phyloP scores from a whole-genome alignment of 1,140 invertebrate genomes.

The Pogonus chalceus region DNA sequence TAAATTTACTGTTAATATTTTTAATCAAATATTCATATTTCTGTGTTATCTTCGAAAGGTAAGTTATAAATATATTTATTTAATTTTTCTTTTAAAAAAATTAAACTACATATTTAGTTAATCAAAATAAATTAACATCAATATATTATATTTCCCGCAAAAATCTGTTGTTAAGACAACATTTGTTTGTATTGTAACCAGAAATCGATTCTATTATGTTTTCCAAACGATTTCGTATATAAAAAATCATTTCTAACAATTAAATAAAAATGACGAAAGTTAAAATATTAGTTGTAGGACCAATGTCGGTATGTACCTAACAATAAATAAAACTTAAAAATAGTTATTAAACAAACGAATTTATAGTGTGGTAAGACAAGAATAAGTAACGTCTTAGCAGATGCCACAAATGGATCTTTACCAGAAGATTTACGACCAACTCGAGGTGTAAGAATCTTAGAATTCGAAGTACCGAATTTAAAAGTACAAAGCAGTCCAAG shows the following conservation, averaged over 20 bases:
- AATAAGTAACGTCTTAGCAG: conserved; percentile 14
- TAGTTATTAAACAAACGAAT: conserved; percentile 5
- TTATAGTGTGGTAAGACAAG: conserved; percentile 16
- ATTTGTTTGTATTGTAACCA: too few relatives aligned
- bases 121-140: neutral
- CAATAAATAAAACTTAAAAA: neutral
- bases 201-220: conserved; percentile 3
- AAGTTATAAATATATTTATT: too few relatives aligned
- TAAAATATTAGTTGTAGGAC: conserved; percentile 13
- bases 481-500: conserved; percentile 3
- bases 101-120: neutral
- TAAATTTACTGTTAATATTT: too few relatives aligned
- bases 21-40: too few relatives aligned
- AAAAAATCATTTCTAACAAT: neutral
- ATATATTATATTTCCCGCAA: conserved; percentile 11
- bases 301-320: conserved; percentile 11
- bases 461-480: conserved; percentile 14
- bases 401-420: conserved; percentile 9
- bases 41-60: too few relatives aligned
- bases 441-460: conserved; percentile 13
- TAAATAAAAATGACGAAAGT: conserved; percentile 9
- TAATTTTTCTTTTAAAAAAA: too few relatives aligned
- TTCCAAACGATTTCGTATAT: conserved; percentile 1
- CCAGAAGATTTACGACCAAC: conserved; percentile 13
- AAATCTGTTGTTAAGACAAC: too few relatives aligned